Base-by-base conservation (phyloP, 2,113 vertebrate genomes). In the Notothenia coriiceps region DNA sequence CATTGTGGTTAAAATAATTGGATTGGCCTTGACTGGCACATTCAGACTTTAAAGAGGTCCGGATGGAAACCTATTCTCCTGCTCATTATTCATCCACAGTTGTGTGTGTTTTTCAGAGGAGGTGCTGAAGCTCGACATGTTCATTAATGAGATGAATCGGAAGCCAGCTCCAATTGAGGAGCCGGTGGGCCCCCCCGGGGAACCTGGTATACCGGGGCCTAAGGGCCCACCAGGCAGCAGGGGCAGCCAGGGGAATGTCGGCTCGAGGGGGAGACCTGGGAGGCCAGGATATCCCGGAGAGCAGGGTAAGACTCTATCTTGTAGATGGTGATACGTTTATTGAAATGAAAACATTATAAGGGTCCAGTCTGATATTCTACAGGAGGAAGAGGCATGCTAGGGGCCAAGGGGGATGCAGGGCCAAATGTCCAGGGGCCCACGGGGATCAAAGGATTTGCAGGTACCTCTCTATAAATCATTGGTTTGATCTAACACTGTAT, bases 141-240 rank as follows among this genome's bases (percentile, higher is more conserved):
- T 96, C 75, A 91, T 97, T 50, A 95, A 95, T 0, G 94, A 97
- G 77, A 93, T 96, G 2, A 79, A 94, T 68, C 95, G 93, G 63
- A 97, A 97, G 44, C 96, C 96, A 0, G 94, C 94, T 88, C 97
- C 97, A 10, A 74, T 97, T 3, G 91, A 96, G 91, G 96, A 96
- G 67, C 95, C 96, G 0, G 92, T 89, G 10, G 85, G 93, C 4
- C 94, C 95, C 62, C 91, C 94, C 5, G 96, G 97, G 64, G 95
- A 96, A 61, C 96, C 96, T 2, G 96, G 96, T 2, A 91, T 95
- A 13, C 94, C 95, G n/a, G 95, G 95, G 20, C 75, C 89, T 40
- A 94, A 90, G 15, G 95, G 95, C 13, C 79, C 85, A 2, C 96
- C 83, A 9, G 95, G 96, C 0, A 65, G 47, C 54, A 93, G 90